phyloP scores from a whole-genome alignment of 2,113 vertebrate species.

The Esox niger region DNA sequence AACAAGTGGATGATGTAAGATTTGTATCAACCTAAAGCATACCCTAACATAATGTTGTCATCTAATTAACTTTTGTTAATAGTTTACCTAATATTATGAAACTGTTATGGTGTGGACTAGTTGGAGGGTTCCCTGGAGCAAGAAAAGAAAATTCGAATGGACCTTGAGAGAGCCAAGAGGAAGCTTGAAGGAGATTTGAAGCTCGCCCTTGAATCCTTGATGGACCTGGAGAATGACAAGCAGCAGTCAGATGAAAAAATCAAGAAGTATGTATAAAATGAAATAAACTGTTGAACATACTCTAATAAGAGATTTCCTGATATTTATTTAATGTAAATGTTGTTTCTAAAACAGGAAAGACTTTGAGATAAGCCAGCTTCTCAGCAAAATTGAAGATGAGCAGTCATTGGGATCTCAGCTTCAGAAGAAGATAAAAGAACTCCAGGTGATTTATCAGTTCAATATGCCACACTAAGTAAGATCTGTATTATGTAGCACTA shows the following conservation, averaged over 20 bases:
- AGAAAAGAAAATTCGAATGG: constrained; percentile 81
- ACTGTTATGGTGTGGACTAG: constrained; percentile 39
- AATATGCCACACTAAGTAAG: too few relatives aligned
- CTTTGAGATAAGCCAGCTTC: constrained; percentile 78
- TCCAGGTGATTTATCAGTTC: constrained; percentile 69
- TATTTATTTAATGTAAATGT: neutral
- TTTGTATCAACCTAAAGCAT: neutral
- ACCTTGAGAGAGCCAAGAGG: constrained; percentile 75
- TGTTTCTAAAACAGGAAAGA: constrained; percentile 71
- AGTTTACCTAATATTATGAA: too few relatives aligned
- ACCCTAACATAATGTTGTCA: too few relatives aligned
- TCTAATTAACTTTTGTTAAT: too few relatives aligned
- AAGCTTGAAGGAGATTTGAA: constrained; percentile 67
- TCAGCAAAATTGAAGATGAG: constrained; percentile 80
- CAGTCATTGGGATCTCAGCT: constrained; percentile 75
- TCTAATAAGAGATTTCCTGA: too few relatives aligned
- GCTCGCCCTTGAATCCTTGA: constrained; percentile 60
- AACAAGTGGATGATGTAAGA: constrained; percentile 45
- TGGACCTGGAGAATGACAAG: constrained; percentile 70
- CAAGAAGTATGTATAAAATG: constrained; percentile 51
- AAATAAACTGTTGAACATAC: neutral
- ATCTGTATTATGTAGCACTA: too few relatives aligned
- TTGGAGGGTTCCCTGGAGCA: constrained; percentile 81
- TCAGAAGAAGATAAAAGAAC: constrained; percentile 85
- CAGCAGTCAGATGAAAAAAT: constrained; percentile 65